phyloP scores from a whole-genome alignment of 2,797 vertebrate species.

The Notamacropus eugenii region DNA sequence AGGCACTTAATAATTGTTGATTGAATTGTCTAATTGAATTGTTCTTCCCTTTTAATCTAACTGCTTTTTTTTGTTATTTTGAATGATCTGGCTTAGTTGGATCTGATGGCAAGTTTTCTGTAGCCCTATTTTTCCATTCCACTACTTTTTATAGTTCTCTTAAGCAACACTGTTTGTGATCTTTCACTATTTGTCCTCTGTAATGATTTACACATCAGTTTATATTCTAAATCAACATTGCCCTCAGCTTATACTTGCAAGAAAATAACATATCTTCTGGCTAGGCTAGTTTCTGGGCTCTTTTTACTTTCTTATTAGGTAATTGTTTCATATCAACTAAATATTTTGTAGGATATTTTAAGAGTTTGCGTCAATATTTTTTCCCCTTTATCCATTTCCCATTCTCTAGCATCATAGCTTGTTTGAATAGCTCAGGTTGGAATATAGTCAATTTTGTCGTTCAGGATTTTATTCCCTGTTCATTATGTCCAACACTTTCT shows the following conservation, averaged over 20 bases:
- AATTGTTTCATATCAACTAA: neutral
- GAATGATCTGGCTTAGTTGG: neutral
- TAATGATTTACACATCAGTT: neutral
- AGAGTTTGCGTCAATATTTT: neutral
- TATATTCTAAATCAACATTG: neutral
- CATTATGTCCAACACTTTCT: neutral
- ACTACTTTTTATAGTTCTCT: neutral
- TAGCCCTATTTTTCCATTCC: neutral
- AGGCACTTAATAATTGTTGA: neutral
- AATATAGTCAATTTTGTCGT: neutral
- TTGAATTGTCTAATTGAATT: neutral
- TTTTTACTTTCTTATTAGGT: neutral
- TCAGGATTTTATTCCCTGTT: neutral
- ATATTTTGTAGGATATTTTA: neutral
- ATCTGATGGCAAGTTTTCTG: neutral
- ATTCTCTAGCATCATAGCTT: neutral
- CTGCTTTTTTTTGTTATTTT: no score
- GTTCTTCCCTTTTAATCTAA: neutral
- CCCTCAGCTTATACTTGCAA: neutral
- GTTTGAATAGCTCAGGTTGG: neutral
- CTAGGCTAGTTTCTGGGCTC: neutral
- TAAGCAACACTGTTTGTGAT: neutral
- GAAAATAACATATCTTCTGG: neutral
- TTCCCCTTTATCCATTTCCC: neutral
- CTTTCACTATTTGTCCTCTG: neutral